Evolutionary conservation across 2,797 vertebrate species (phyloP).

Genomic region (Aulostomus chinensis): DNA sequence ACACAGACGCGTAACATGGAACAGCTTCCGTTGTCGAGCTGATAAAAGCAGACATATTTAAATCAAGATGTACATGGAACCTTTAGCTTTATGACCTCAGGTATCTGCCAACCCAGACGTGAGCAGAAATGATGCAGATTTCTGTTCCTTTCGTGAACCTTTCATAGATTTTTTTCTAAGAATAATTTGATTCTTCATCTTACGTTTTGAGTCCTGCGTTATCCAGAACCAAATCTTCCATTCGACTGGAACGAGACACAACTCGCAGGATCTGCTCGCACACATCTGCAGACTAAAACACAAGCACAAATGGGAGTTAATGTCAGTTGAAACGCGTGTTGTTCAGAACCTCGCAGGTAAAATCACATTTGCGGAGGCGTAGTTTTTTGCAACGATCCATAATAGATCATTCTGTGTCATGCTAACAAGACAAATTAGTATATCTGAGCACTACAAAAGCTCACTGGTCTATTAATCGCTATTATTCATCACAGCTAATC

Average conservation of each 20-base stretch:
- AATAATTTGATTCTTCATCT: slow-evolving; percentile 53
- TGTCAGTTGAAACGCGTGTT: background rate
- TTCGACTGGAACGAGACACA: slow-evolving; percentile 88
- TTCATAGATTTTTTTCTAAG: background rate
- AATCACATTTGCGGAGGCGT: background rate
- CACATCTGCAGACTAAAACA: slow-evolving; percentile 89
- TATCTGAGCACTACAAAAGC: too few species aligned
- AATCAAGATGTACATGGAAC: too few species aligned
- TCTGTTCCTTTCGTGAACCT: too few species aligned
- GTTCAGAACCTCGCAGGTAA: background rate
- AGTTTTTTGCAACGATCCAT: too few species aligned
- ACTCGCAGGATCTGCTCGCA: slow-evolving; percentile 95
- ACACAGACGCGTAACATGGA: too few species aligned
- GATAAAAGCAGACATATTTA: too few species aligned
- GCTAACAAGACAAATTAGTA: too few species aligned
- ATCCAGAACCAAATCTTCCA: slow-evolving; percentile 94
- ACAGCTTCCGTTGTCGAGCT: too few species aligned
- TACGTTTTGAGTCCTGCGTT: slow-evolving; percentile 95
- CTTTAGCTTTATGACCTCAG: too few species aligned
- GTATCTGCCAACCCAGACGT: too few species aligned
- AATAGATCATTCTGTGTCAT: too few species aligned
- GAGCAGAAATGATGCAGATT: too few species aligned
- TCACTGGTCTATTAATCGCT: background rate
- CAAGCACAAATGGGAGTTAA: slow-evolving; percentile 32
- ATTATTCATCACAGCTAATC: slow-evolving; percentile 13